Base-by-base conservation (phyloP, 1,140 invertebrate genomes). In the Drosophila athabasca region DNA sequence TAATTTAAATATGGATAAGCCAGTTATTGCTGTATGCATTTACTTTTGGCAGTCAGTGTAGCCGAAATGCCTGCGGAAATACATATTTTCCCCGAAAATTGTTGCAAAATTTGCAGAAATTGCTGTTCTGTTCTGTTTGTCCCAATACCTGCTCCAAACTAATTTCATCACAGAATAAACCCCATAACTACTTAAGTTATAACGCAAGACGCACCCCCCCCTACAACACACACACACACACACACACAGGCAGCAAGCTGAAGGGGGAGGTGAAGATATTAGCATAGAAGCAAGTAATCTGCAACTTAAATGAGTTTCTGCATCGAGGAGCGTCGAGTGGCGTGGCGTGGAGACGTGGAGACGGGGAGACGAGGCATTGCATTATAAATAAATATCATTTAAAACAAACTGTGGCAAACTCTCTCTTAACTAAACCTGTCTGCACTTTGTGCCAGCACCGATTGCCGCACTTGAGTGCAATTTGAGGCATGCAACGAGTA, bases 371-470 rank as follows among this genome's bases (percentile, higher is more conserved):
- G 17, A n/a, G n/a, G 17, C 17, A 19, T 19, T 19, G 57, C 71
- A 78, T 88, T 79, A 87, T 87, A 88, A 87, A 82, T 87, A 87
- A 87, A 87, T 87, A 87, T 82, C 76, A 87, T 87, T 88, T 79
- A 71, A 87, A 87, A 82, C 75, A 87, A 85, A 87, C 82, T 39
- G 3, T 87, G 78, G 73, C 70, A 82, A 78, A 29, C 26, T 29
- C 76, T 78, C 74, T 82, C 74, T 71, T 61, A 74, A 87, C 82
- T 82, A 88, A 39, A 87, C 82, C 83, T 88, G 82, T 87, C 83
- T 87, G 78, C 82, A 87, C 82, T 81, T 83, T 83, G 81, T 58
- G 50, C 17, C 17, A 1, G 54, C 44, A 68, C 54, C 69, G 77
- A 65, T 69, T 58, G 67, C 46, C 52, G 65, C 66, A 84, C 70